Percentiles rank a stretch among this genome's conserved stretches.
These are phyloP conservation scores for Scaptomyza hsui DNA, from an alignment of 1,140 invertebrate genomes.

Conservation along the genomic window DNA sequence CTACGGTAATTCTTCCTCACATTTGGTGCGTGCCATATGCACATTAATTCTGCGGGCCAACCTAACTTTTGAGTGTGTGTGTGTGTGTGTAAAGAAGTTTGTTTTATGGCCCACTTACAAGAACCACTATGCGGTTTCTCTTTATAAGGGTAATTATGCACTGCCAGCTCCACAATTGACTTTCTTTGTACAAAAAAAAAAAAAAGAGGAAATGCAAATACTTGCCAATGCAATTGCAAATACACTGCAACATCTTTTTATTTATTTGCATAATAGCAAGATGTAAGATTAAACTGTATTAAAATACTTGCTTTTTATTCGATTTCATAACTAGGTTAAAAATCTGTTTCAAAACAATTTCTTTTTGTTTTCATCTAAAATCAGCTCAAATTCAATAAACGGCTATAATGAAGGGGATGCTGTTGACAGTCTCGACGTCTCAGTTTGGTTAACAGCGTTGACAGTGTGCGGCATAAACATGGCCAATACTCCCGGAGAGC, in stretches of 20 bases:
- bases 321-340: conserved; percentile 6
- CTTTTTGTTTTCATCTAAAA: conserved; percentile 41
- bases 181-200: conserved; percentile 61
- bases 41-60: conserved; percentile 68
- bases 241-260: not conserved
- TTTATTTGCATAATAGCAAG: conserved; percentile 5
- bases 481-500: conserved; percentile 40
- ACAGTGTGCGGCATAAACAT: conserved; percentile 74
- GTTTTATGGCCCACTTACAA: conserved; percentile 72
- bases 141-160: conserved; percentile 70
- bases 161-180: conserved; percentile 55
- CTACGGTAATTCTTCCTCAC: conserved; percentile 21
- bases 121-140: conserved; percentile 60
- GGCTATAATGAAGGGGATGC: conserved; percentile 37
- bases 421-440: conserved; percentile 56
- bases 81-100: conserved; percentile 62
- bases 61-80: conserved; percentile 51
- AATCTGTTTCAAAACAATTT: not conserved
- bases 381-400: conserved; percentile 49
- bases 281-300: no score
- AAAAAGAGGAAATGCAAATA: conserved; percentile 20
- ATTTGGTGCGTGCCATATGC: conserved; percentile 72
- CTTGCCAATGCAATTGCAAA: conserved; percentile 7
- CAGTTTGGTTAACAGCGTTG: conserved; percentile 68
- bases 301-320: not conserved